Percentiles rank a stretch among this genome's conserved stretches.
Conservation (phyloP, 2,888 invertebrate genomes). For the Euzophera pinguis region DNA sequence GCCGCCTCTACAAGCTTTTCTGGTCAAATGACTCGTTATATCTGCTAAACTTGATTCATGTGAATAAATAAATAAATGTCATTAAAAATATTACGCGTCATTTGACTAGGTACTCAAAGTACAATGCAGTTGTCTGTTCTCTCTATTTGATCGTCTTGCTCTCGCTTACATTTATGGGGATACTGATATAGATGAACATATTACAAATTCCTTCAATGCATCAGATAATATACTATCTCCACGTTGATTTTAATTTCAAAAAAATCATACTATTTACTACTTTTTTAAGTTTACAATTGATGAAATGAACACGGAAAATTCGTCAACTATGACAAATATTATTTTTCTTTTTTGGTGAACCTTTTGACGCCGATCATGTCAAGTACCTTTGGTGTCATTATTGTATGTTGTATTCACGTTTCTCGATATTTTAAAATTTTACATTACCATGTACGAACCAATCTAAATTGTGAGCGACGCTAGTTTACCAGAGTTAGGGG, state of each 20-base stretch:
- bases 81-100: constrained; percentile 28
- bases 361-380: too few relatives aligned
- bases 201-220: not conserved
- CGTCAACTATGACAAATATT: too few relatives aligned
- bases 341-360: too few relatives aligned
- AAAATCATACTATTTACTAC: too few relatives aligned
- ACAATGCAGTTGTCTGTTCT: constrained; percentile 52
- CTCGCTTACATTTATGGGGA: constrained; percentile 15
- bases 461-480: not conserved
- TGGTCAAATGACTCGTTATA: not conserved
- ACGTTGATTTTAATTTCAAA: too few relatives aligned
- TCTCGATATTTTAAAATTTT: too few relatives aligned
- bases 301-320: too few relatives aligned
- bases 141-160: constrained; percentile 36
- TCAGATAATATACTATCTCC: too few relatives aligned
- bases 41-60: not conserved
- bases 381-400: too few relatives aligned
- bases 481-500: too few relatives aligned
- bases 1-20: constrained; percentile 36
- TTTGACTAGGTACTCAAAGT: constrained; percentile 42
- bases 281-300: too few relatives aligned
- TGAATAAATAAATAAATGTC: not conserved
- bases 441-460: not conserved
- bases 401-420: too few relatives aligned
- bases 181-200: not conserved